Percentiles rank a stretch among this genome's conserved stretches.
Conservation (phyloP, 2,888 invertebrate genomes). For the Diplolepis rosae region DNA sequence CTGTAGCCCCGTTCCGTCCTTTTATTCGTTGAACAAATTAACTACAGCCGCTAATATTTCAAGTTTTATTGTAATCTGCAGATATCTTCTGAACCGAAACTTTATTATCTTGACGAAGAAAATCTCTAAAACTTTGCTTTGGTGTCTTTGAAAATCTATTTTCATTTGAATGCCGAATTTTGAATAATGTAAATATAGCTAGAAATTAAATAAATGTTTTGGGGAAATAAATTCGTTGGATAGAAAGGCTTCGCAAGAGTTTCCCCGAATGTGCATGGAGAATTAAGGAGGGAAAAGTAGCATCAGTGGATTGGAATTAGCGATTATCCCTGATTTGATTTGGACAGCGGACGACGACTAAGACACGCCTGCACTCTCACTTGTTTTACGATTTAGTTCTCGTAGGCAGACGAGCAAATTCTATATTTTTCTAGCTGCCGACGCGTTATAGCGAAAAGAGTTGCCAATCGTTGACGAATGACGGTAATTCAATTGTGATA, state of each 20-base stretch:
- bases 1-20: conserved; percentile 29
- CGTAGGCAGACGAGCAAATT: conserved; percentile 61
- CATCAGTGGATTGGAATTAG: conserved; percentile 1
- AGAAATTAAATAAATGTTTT: not conserved
- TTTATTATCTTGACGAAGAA: not conserved
- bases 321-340: not conserved
- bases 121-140: not conserved
- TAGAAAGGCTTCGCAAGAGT: not conserved
- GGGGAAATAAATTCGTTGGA: not conserved
- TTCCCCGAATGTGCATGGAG: conserved; percentile 6
- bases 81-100: not conserved
- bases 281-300: not conserved
- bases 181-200: conserved; percentile 12
- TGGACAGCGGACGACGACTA: conserved; percentile 24
- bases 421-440: conserved; percentile 65
- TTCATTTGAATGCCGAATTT: not conserved
- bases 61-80: conserved; percentile 1
- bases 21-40: conserved; percentile 19
- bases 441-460: conserved; percentile 55
- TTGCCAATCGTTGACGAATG: conserved; percentile 59
- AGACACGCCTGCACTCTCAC: conserved; percentile 19
- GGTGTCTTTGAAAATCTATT: not conserved
- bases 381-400: conserved; percentile 46
- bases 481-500: conserved; percentile 63
- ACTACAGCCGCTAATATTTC: not conserved